Evolutionary conservation across 2,797 vertebrate genomes (phyloP).

Genomic region (Clarias fuscus): DNA sequence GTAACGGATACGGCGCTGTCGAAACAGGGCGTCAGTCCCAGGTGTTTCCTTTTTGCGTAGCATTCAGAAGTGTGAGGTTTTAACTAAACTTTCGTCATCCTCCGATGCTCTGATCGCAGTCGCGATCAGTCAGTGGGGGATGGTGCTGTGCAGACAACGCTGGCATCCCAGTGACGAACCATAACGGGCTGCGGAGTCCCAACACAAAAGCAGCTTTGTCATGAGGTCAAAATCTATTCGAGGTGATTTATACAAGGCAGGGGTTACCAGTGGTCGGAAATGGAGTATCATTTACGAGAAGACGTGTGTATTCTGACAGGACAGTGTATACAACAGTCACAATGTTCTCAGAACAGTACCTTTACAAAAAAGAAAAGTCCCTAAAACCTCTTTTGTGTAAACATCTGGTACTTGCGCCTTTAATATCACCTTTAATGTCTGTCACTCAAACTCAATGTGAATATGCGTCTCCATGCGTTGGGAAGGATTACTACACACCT

Average conservation of each 20-base stretch:
- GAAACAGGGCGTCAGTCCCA: constrained; percentile 30
- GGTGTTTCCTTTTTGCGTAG: constrained; percentile 34
- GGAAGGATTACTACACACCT: constrained; percentile 30
- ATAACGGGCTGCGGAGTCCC: constrained; percentile 48
- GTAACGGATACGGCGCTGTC: constrained; percentile 26
- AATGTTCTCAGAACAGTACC: not conserved
- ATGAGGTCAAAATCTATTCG: constrained; percentile 45
- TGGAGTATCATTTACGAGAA: constrained; percentile 18
- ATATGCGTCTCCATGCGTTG: not conserved
- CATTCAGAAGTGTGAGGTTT: constrained; percentile 23
- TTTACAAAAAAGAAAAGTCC: not conserved
- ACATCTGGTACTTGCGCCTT: not conserved
- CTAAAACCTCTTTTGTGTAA: not conserved
- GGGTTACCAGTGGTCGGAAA: constrained; percentile 56
- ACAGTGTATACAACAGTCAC: not conserved
- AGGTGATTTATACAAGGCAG: constrained; percentile 42
- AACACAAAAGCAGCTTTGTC: constrained; percentile 64
- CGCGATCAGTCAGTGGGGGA: not conserved
- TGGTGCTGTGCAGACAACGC: constrained; percentile 39
- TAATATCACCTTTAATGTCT: not conserved
- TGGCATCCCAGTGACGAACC: constrained; percentile 52
- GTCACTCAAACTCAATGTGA: not conserved
- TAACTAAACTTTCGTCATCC: not conserved
- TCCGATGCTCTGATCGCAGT: no score
- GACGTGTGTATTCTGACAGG: not conserved